A percentile compares a stretch with the other conserved stretches of the same genome.
Conservation (phyloP, 2,888 invertebrate species). For the Noctua janthe region DNA sequence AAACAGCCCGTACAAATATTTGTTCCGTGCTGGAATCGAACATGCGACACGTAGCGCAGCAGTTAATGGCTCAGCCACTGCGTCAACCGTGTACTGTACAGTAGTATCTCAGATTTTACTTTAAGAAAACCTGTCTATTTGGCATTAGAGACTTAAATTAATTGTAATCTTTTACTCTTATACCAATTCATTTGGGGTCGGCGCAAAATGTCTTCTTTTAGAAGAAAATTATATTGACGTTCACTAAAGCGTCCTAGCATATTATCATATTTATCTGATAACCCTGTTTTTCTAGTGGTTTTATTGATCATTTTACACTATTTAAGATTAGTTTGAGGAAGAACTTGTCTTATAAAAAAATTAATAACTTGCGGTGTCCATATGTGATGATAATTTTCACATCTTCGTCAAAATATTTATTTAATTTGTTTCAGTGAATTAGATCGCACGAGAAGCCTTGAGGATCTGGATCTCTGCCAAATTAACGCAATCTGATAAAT, state of each 20-base stretch:
- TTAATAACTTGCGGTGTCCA: not conserved
- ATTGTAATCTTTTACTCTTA: no score
- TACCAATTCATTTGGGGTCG: no score
- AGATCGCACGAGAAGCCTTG: constrained; percentile 4
- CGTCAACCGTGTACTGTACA: no score
- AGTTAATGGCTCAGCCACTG: no score
- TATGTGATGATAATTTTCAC: not conserved
- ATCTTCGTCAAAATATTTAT: constrained; percentile 13
- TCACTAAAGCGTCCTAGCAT: no score
- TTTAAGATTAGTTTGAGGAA: not conserved
- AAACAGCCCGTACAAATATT: no score
- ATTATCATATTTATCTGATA: not conserved
- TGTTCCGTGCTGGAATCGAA: no score
- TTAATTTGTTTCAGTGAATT: constrained; percentile 34
- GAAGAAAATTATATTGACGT: not conserved
- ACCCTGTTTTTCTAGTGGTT: not conserved
- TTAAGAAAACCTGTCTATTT: no score
- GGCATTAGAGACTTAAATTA: no score
- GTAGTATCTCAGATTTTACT: not conserved
- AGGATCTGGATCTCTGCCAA: constrained; percentile 33
- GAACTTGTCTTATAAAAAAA: not conserved
- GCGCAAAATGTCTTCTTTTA: no score
- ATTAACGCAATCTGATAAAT: constrained; percentile 22
- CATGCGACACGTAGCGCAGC: no score
- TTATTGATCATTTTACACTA: not conserved